A percentile compares a stretch with the other conserved stretches of the same genome.
phyloP scores from a whole-genome alignment of 2,113 vertebrate genomes.

The Lamprologus tigripictilis region DNA sequence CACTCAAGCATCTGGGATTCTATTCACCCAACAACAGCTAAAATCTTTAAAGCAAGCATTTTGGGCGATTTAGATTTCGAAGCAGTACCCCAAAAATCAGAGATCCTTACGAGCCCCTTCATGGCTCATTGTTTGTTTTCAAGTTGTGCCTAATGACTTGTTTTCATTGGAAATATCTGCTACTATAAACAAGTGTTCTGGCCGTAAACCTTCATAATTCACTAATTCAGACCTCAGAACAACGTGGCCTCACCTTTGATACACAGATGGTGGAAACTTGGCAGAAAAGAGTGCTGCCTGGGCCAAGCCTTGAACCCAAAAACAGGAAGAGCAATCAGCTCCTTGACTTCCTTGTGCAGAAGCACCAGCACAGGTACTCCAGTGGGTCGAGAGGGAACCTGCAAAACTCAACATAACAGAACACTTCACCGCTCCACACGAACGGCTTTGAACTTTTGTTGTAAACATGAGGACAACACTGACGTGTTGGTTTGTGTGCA shows the following conservation, averaged over 20 bases:
- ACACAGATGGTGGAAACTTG: slow-evolving; percentile 33
- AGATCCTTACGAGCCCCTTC: not conserved
- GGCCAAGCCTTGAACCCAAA: slow-evolving; percentile 26
- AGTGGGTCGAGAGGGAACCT: not conserved
- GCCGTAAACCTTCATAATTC: not conserved
- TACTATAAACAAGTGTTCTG: not conserved
- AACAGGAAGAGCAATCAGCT: slow-evolving; percentile 63
- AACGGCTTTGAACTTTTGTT: not conserved
- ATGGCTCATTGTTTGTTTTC: not conserved
- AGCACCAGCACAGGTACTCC: not conserved
- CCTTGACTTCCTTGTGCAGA: slow-evolving; percentile 43
- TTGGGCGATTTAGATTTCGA: not conserved
- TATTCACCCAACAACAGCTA: slow-evolving; percentile 38
- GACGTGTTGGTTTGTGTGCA: not conserved
- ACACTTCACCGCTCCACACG: not conserved
- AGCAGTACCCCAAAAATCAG: not conserved
- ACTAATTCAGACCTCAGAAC: not conserved
- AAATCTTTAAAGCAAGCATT: not conserved
- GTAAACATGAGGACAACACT: not conserved
- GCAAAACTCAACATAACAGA: not conserved
- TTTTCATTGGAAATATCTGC: not conserved
- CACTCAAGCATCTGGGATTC: slow-evolving; percentile 46
- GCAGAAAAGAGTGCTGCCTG: not conserved
- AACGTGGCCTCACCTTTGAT: slow-evolving; percentile 39
- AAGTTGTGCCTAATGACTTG: not conserved